Conservation (phyloP, 2,113 vertebrate genomes). For the Paratilapia polleni region DNA sequence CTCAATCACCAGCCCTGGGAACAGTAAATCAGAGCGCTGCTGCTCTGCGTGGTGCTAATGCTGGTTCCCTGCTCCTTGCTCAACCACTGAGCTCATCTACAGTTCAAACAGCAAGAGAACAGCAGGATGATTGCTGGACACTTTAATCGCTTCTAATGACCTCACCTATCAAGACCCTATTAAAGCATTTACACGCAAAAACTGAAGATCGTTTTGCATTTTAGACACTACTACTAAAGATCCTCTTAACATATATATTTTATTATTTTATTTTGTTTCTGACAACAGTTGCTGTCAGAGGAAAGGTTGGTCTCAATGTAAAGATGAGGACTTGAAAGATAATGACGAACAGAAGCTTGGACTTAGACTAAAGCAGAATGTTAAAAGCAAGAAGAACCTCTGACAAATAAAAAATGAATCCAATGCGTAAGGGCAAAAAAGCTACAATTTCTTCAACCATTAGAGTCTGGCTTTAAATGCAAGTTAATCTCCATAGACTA, state of each 20-base stretch:
- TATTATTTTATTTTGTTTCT: background rate
- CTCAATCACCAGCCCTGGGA: slow-evolving; percentile 70
- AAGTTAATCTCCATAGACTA: background rate
- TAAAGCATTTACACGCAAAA: slow-evolving; percentile 40
- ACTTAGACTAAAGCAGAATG: background rate
- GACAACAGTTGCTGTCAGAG: background rate
- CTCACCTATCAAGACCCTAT: slow-evolving; percentile 59
- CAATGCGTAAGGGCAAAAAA: no score
- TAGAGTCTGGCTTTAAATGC: background rate
- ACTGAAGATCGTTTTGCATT: background rate
- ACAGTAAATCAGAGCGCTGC: slow-evolving; percentile 70
- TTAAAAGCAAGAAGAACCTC: no score
- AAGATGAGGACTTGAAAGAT: background rate
- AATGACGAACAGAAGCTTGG: no score
- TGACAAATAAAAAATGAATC: no score
- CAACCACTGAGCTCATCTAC: slow-evolving; percentile 55
- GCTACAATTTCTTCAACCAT: background rate
- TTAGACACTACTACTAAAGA: background rate
- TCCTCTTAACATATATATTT: background rate
- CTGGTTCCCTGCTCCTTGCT: slow-evolving; percentile 30
- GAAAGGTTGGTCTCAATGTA: background rate
- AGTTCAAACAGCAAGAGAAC: slow-evolving; percentile 59
- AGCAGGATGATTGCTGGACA: slow-evolving; percentile 46
- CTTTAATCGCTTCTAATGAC: slow-evolving; percentile 66
- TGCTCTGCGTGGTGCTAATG: slow-evolving; percentile 71